Evolutionary conservation across 2,888 invertebrate species (phyloP).

Genomic region (Elegia similella): DNA sequence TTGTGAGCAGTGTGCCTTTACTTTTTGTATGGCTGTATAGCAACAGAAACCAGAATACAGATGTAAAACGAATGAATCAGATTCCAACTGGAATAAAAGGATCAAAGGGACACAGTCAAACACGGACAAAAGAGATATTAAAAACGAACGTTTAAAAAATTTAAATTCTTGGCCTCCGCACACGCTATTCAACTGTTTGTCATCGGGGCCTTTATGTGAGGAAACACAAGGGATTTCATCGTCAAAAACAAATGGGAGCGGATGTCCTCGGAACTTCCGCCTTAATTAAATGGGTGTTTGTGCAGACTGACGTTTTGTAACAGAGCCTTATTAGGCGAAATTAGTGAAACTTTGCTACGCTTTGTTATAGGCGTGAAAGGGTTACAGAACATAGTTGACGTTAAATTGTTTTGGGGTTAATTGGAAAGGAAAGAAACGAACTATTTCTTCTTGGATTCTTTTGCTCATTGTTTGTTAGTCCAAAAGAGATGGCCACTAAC

Average conservation of each 20-base stretch:
- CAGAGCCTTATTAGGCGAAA: conserved; percentile 42
- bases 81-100: not conserved
- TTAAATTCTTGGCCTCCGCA: conserved; percentile 36
- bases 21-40: too few relatives aligned
- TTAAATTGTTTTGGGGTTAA: not conserved
- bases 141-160: conserved; percentile 29
- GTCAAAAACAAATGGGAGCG: conserved; percentile 50
- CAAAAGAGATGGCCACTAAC: too few relatives aligned
- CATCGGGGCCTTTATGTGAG: conserved; percentile 34
- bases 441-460: too few relatives aligned
- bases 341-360: conserved; percentile 22
- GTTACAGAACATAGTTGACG: not conserved
- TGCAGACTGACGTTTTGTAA: conserved; percentile 45
- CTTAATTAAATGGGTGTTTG: conserved; percentile 62
- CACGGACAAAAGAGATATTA: conserved; percentile 21
- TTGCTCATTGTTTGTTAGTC: too few relatives aligned
- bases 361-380: conserved; percentile 8
- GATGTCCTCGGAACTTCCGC: conserved; percentile 55
- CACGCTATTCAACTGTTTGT: conserved; percentile 59
- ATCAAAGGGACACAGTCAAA: conserved; percentile 6
- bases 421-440: too few relatives aligned
- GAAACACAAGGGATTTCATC: conserved; percentile 48
- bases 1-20: too few relatives aligned
- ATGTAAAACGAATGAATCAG: not conserved
- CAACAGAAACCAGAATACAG: too few relatives aligned